Percentiles rank a stretch among this genome's conserved stretches.
phyloP scores from a whole-genome alignment of 2,113 vertebrate genomes.

The Proteles cristata region DNA sequence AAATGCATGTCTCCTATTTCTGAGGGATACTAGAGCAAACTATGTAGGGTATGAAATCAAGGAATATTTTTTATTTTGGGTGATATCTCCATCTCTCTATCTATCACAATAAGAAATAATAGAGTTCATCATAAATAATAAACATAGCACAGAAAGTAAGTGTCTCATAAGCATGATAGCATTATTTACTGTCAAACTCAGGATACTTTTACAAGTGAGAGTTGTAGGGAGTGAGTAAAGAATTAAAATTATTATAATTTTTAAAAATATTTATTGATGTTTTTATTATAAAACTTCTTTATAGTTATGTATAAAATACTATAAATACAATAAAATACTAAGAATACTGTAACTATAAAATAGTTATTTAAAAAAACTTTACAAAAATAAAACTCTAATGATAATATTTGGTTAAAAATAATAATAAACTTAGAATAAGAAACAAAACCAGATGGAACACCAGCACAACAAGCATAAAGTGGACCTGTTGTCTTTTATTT shows the following conservation, averaged over 20 bases:
- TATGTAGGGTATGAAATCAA: not conserved
- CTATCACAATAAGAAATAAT: not conserved
- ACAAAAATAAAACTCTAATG: not conserved
- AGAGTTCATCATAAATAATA: not conserved
- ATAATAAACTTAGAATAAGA: not conserved
- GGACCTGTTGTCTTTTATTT: conserved; percentile 84
- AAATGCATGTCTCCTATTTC: not conserved
- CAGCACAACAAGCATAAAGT: not conserved
- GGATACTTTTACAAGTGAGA: not conserved
- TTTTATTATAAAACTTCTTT: not conserved
- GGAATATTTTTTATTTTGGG: not conserved
- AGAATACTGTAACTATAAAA: not conserved
- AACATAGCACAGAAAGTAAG: not conserved
- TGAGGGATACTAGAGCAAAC: not conserved
- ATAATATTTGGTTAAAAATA: not conserved
- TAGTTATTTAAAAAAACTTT: not conserved
- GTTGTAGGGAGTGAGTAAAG: not conserved
- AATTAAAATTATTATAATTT: conserved; percentile 35
- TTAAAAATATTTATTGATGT: not conserved
- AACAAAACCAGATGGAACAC: not conserved
- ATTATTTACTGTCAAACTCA: not conserved
- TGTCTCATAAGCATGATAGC: not conserved
- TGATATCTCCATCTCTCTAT: not conserved
- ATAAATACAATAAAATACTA: no score
- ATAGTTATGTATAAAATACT: not conserved